Conservation (phyloP, 2,113 vertebrate species). For the Ciconia stormi region DNA sequence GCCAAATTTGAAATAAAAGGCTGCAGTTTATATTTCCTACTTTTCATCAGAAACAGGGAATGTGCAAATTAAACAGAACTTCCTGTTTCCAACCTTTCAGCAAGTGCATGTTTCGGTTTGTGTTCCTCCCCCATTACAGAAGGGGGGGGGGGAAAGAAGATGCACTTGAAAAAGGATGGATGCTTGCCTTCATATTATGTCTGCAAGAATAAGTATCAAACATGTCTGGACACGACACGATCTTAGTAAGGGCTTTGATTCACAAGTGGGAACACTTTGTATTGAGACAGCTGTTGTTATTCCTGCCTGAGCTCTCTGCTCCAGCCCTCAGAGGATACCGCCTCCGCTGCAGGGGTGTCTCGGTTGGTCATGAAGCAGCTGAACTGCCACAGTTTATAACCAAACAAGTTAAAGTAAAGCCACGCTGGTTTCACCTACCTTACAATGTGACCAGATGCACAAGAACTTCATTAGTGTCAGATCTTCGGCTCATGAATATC, state of each 20-base stretch:
- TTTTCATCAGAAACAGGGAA: conserved; percentile 21
- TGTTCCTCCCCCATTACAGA: background rate
- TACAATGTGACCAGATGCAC: background rate
- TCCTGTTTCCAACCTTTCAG: background rate
- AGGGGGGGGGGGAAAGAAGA: background rate
- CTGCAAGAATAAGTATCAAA: background rate
- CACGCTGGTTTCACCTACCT: background rate
- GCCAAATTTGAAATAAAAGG: background rate
- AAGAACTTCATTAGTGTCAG: background rate
- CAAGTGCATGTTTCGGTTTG: background rate
- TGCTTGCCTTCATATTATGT: background rate
- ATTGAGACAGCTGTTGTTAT: conserved; percentile 21
- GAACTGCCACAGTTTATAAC: background rate
- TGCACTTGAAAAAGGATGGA: background rate
- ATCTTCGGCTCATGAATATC: background rate
- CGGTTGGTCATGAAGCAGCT: background rate
- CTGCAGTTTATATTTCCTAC: background rate
- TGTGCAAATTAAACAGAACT: conserved; percentile 26
- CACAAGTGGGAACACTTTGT: conserved; percentile 5
- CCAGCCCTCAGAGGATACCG: background rate
- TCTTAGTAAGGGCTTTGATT: conserved; percentile 37
- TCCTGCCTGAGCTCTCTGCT: background rate
- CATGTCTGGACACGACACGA: background rate
- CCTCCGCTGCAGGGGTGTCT: conserved; percentile 13
- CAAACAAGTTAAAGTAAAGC: background rate